These are phyloP conservation scores for Rhinogobius similis DNA, from an alignment of 2,113 vertebrate species.

Conservation along the genomic window DNA sequence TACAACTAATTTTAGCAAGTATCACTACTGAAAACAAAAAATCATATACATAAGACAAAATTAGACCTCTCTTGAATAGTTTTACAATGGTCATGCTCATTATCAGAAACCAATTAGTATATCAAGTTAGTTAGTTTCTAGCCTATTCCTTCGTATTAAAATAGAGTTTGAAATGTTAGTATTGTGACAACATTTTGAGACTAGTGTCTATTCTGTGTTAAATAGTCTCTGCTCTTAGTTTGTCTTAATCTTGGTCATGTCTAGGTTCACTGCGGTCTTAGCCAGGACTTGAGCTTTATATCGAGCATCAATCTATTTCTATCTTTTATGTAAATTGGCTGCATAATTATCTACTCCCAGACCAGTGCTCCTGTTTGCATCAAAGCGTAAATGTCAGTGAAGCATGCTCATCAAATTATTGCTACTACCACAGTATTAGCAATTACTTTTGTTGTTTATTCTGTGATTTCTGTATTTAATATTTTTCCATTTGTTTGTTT, in stretches of 20 bases:
- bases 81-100: too few species aligned
- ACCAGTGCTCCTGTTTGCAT: conserved; percentile 18
- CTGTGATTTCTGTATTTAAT: neutral
- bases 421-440: neutral
- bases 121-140: too few species aligned
- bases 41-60: too few species aligned
- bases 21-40: too few species aligned
- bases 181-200: too few species aligned
- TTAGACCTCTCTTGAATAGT: too few species aligned
- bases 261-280: neutral
- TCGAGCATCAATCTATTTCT: neutral
- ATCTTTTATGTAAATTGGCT: conserved; percentile 27
- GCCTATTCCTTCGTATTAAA: too few species aligned
- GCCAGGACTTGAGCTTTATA: neutral
- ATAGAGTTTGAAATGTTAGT: too few species aligned
- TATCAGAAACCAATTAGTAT: too few species aligned
- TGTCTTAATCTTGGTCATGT: neutral
- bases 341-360: neutral
- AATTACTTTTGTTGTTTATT: too few species aligned
- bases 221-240: neutral
- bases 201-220: too few species aligned
- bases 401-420: neutral
- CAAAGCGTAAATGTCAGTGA: conserved; percentile 26
- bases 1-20: too few species aligned
- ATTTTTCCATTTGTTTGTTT: neutral